These are phyloP conservation scores for Apotomis capreana DNA, from an alignment of 2,888 invertebrate species.

Conservation along the genomic window DNA sequence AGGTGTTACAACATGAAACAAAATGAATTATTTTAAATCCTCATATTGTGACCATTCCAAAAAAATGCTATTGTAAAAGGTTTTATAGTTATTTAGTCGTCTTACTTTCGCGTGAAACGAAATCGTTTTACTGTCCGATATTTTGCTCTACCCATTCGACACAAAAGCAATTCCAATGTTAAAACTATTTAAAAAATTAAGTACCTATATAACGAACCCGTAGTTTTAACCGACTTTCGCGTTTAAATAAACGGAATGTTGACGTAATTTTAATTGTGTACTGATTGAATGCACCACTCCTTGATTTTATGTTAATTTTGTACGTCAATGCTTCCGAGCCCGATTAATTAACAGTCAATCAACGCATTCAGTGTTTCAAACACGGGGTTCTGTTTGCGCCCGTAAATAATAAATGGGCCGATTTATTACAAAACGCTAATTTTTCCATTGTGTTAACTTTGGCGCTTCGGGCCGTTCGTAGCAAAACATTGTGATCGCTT, in stretches of 20 bases:
- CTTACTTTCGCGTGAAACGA: no score
- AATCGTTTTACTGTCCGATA: no score
- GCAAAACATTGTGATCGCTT: slow-evolving; percentile 78
- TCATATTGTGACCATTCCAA: no score
- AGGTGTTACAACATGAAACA: no score
- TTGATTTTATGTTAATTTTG: slow-evolving; percentile 23
- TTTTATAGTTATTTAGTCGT: no score
- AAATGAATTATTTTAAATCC: no score
- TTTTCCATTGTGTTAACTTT: slow-evolving; percentile 75
- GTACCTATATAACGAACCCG: not conserved
- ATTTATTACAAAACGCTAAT: slow-evolving; percentile 66
- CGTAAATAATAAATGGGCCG: slow-evolving; percentile 65
- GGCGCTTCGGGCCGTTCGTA: slow-evolving; percentile 61
- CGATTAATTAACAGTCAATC: slow-evolving; percentile 28
- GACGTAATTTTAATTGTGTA: slow-evolving; percentile 13
- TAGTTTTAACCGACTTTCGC: not conserved
- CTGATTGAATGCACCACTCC: slow-evolving; percentile 23
- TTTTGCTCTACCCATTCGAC: no score
- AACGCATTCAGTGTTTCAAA: slow-evolving; percentile 48
- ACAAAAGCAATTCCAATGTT: no score
- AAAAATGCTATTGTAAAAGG: no score
- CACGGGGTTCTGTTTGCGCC: slow-evolving; percentile 16
- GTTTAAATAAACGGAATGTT: slow-evolving; percentile 8
- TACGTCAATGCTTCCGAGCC: slow-evolving; percentile 14
- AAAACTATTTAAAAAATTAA: no score